These are phyloP conservation scores for Selene dorsalis DNA, from an alignment of 2,797 vertebrate species.

Conservation along the genomic window DNA sequence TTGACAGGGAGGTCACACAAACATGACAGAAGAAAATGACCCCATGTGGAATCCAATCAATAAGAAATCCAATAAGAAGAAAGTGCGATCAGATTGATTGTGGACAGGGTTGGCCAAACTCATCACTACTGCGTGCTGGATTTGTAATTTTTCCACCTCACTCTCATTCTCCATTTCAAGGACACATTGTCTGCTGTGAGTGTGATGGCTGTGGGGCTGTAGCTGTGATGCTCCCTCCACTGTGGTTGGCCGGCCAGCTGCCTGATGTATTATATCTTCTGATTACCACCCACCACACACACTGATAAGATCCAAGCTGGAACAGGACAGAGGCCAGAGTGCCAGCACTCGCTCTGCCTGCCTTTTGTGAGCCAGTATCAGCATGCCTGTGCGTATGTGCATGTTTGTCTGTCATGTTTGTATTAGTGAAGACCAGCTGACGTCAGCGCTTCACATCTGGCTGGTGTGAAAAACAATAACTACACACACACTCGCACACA, in stretches of 20 bases:
- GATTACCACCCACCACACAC: slow-evolving; percentile 81
- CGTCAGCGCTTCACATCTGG: slow-evolving; percentile 26
- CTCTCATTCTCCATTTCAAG: slow-evolving; percentile 78
- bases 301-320: slow-evolving; percentile 79
- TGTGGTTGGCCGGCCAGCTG: slow-evolving; percentile 66
- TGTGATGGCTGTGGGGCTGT: slow-evolving; percentile 48
- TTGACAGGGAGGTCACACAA: slow-evolving; percentile 2
- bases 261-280: slow-evolving; percentile 85
- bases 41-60: slow-evolving; percentile 58
- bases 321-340: slow-evolving; percentile 60
- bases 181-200: slow-evolving; percentile 63
- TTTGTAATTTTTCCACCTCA: slow-evolving; percentile 59
- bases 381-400: slow-evolving; percentile 30
- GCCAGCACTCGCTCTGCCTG: slow-evolving; percentile 53
- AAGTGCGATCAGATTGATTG: slow-evolving; percentile 37
- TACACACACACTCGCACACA: background rate
- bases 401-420: slow-evolving; percentile 29
- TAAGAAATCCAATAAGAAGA: slow-evolving; percentile 26
- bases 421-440: slow-evolving; percentile 13
- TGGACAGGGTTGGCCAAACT: slow-evolving; percentile 64
- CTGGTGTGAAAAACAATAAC: background rate
- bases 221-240: slow-evolving; percentile 54
- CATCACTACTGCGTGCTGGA: slow-evolving; percentile 59
- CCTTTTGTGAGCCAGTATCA: slow-evolving; percentile 49
- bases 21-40: slow-evolving; percentile 30